Percentiles rank a stretch among this genome's conserved stretches.
Conservation (phyloP, 1,140 invertebrate genomes). For the Cephus cinctus region DNA sequence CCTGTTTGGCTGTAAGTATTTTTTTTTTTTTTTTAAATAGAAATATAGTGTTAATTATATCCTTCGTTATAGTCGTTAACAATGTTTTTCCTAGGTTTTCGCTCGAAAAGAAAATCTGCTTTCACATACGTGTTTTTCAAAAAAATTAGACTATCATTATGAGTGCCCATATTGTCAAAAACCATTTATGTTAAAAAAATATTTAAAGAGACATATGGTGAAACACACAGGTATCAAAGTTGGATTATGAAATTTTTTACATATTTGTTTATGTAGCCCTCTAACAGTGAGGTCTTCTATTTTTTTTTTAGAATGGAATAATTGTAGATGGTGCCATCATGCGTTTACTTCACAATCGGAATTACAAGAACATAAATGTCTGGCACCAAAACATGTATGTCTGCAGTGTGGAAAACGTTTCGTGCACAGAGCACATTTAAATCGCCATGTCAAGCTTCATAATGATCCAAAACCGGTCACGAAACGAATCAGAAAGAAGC, state of each 20-base stretch:
- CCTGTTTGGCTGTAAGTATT: constrained; percentile 25
- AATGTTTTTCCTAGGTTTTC: constrained; percentile 18
- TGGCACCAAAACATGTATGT: constrained; percentile 17
- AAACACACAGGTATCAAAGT: constrained; percentile 17
- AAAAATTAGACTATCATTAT: constrained; percentile 11
- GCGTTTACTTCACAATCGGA: constrained; percentile 13
- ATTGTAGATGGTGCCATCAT: constrained; percentile 22
- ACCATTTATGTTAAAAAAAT: constrained; percentile 22
- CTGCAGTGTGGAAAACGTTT: constrained; percentile 23
- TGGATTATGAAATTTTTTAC: background rate
- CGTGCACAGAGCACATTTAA: constrained; percentile 16
- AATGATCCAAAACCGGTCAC: constrained; percentile 7
- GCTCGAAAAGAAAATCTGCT: constrained; percentile 26
- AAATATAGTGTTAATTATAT: background rate
- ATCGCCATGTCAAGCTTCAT: constrained; percentile 21
- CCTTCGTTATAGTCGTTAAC: background rate
- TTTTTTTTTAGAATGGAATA: constrained; percentile 8
- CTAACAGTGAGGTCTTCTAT: too few relatives aligned
- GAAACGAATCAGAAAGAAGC: constrained; percentile 11
- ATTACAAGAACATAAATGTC: constrained; percentile 24
- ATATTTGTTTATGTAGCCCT: background rate
- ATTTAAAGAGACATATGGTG: constrained; percentile 22
- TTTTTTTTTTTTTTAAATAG: background rate
- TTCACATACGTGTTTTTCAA: constrained; percentile 18
- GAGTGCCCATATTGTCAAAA: constrained; percentile 26